These are phyloP conservation scores for Riparia riparia DNA, from an alignment of 2,113 vertebrate genomes.

Conservation along the genomic window DNA sequence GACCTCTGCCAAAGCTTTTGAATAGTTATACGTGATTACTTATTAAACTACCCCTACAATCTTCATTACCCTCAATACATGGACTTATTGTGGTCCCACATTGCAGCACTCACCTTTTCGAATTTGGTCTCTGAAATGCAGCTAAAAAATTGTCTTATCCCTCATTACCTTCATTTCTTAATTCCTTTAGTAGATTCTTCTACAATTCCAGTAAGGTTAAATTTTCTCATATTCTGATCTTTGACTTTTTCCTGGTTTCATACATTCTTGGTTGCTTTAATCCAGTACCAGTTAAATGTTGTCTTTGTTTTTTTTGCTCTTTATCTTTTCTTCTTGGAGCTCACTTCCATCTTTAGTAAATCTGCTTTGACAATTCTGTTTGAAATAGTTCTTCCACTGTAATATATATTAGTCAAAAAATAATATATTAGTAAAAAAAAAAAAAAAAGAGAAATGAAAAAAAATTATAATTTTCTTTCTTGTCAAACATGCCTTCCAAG, in stretches of 20 bases:
- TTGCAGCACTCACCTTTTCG: background rate
- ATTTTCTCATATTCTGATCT: background rate
- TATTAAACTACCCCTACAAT: background rate
- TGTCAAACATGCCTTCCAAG: background rate
- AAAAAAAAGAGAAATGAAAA: background rate
- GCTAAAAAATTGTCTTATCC: background rate
- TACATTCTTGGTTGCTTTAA: background rate
- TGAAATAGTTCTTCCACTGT: background rate
- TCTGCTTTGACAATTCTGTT: background rate
- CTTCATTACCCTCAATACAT: background rate
- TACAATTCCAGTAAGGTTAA: background rate
- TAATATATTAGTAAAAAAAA: background rate
- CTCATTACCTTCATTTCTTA: background rate
- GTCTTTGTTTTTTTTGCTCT: background rate
- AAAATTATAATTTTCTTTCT: background rate
- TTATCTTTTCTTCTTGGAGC: background rate
- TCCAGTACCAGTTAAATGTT: background rate
- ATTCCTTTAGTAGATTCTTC: background rate
- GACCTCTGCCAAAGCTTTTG: background rate
- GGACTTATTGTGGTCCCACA: background rate
- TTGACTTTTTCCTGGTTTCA: background rate
- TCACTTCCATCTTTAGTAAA: background rate
- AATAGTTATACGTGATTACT: background rate
- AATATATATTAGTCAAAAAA: no score
- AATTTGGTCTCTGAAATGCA: background rate